These are phyloP conservation scores for Aspidiotus destructor DNA, from an alignment of 2,888 invertebrate species.

Conservation along the genomic window DNA sequence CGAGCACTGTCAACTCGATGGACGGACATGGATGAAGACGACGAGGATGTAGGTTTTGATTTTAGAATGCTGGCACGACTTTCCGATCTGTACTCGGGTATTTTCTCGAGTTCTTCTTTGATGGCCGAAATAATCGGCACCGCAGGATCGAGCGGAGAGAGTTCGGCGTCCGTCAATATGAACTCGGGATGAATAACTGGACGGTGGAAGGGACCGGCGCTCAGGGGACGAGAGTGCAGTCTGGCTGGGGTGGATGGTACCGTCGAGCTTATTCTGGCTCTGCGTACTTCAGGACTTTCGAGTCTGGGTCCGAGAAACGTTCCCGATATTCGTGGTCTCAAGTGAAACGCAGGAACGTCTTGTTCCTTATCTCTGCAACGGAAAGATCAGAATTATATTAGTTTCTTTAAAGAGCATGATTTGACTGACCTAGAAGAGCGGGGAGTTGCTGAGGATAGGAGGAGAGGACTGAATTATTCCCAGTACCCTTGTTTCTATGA, in stretches of 20 bases:
- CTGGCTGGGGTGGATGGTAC: constrained; percentile 17
- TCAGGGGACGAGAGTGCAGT: constrained; percentile 48
- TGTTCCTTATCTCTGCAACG: constrained; percentile 15
- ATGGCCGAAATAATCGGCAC: constrained; percentile 75
- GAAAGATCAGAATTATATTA: background rate
- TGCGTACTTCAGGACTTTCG: background rate
- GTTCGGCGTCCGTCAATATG: constrained; percentile 50
- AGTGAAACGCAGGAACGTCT: constrained; percentile 5
- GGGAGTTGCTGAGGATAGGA: no score
- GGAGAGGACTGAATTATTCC: no score
- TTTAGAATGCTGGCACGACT: background rate
- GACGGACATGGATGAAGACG: background rate
- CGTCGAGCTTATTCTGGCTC: constrained; percentile 15
- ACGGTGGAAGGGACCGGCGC: constrained; percentile 55
- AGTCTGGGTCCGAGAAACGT: background rate
- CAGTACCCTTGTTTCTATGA: no score
- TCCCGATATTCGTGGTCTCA: constrained; percentile 13
- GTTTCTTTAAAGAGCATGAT: no score
- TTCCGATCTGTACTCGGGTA: constrained; percentile 34
- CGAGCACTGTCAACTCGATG: background rate
- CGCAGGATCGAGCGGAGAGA: constrained; percentile 59
- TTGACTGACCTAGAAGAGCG: no score
- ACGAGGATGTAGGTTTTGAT: background rate
- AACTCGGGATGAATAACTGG: constrained; percentile 48
- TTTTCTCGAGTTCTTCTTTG: constrained; percentile 54